A percentile compares a stretch with the other conserved stretches of the same genome.
phyloP scores from a whole-genome alignment of 2,888 invertebrate genomes.

The Spialia ferax region DNA sequence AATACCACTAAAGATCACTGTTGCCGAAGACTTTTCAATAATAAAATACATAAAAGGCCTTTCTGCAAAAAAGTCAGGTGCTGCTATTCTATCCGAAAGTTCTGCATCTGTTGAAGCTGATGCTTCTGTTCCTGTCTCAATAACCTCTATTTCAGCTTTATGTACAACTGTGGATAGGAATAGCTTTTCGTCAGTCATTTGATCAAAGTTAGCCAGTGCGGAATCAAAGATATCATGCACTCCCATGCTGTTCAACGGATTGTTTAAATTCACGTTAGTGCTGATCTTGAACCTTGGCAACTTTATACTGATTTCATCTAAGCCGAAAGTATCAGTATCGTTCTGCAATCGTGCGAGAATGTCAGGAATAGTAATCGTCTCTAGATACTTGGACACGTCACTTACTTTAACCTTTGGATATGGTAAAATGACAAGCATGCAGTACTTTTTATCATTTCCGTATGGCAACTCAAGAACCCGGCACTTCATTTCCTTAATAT shows the following conservation, averaged over 20 bases:
- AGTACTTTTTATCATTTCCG: constrained; percentile 82
- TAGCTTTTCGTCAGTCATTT: constrained; percentile 83
- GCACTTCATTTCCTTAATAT: constrained; percentile 83
- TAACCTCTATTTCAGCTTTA: constrained; percentile 91
- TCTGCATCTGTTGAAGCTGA: constrained; percentile 85
- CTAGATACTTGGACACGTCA: constrained; percentile 84
- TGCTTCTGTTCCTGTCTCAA: constrained; percentile 91
- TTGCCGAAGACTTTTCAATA: constrained; percentile 88
- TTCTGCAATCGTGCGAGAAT: constrained; percentile 80
- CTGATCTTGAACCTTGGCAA: constrained; percentile 88
- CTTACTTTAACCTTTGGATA: constrained; percentile 78
- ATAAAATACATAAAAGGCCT: constrained; percentile 90
- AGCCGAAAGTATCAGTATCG: constrained; percentile 79
- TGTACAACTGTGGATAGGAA: constrained; percentile 89
- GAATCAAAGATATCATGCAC: constrained; percentile 88
- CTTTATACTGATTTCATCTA: constrained; percentile 88
- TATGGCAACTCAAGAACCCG: constrained; percentile 90
- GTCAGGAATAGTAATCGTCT: constrained; percentile 72
- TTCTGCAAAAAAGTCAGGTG: constrained; percentile 88
- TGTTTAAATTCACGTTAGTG: constrained; percentile 87
- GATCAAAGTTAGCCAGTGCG: constrained; percentile 84
- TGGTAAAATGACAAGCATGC: constrained; percentile 89
- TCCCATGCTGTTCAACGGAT: constrained; percentile 88
- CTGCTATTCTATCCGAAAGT: constrained; percentile 83
- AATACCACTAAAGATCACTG: constrained; percentile 89